Evolutionary conservation across 2,888 invertebrate species (phyloP).

Genomic region (Ephialtes manifestator): DNA sequence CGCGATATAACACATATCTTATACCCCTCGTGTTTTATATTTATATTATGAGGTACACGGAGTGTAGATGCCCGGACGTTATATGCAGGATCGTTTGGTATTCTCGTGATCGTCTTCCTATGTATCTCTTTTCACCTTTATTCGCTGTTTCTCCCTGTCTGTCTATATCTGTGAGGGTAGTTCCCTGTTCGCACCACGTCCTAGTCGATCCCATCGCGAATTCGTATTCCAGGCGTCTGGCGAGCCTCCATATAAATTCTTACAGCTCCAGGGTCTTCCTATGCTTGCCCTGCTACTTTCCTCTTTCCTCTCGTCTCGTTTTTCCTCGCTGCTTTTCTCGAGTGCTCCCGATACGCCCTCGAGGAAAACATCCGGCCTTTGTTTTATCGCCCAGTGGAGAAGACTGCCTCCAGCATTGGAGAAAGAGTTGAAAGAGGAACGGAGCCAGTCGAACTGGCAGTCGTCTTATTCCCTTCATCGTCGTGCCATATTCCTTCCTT

Average conservation of each 20-base stretch:
- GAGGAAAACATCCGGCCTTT: conserved; percentile 67
- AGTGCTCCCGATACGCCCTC: conserved; percentile 58
- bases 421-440: conserved; percentile 12
- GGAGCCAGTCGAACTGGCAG: conserved; percentile 8
- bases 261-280: conserved; percentile 43
- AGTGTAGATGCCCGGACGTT: conserved; percentile 8
- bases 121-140: conserved; percentile 48
- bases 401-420: background rate
- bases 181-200: conserved; percentile 37
- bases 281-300: conserved; percentile 15
- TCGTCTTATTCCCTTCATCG: conserved; percentile 14
- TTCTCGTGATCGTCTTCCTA: conserved; percentile 34
- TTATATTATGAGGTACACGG: conserved; percentile 26
- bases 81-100: conserved; percentile 27
- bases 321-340: conserved; percentile 31
- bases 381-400: conserved; percentile 56
- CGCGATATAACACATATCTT: conserved; percentile 21
- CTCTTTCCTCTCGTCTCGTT: conserved; percentile 4
- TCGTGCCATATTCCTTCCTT: conserved; percentile 19
- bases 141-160: conserved; percentile 10
- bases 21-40: conserved; percentile 39
- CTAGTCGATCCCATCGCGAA: conserved; percentile 18
- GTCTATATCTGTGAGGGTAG: conserved; percentile 9
- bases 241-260: conserved; percentile 59
- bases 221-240: conserved; percentile 55